A percentile compares a stretch with the other conserved stretches of the same genome.
These are phyloP conservation scores for Spicauda simplicius DNA, from an alignment of 2,888 invertebrate species.

Conservation along the genomic window DNA sequence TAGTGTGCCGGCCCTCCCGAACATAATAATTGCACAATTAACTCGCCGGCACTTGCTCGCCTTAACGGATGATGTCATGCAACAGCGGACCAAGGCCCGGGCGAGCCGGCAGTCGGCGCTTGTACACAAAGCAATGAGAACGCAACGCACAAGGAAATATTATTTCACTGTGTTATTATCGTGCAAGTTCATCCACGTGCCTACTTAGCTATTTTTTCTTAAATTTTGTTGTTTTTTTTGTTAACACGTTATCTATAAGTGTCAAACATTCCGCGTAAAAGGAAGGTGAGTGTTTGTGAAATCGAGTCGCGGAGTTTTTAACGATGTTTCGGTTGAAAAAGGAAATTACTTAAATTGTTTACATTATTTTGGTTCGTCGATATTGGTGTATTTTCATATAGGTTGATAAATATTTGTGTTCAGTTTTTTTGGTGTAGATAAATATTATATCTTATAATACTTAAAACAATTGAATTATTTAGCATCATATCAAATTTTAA, in stretches of 20 bases:
- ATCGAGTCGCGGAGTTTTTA: conserved; percentile 10
- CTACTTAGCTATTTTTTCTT: conserved; percentile 53
- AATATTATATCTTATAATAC: no score
- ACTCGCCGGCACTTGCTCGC: conserved; percentile 41
- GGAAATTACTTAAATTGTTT: background rate
- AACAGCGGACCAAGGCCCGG: conserved; percentile 54
- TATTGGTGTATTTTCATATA: no score
- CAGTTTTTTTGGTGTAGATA: no score
- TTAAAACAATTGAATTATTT: no score
- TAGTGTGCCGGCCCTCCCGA: conserved; percentile 6
- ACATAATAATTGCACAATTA: conserved; percentile 42
- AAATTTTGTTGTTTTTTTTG: conserved; percentile 45
- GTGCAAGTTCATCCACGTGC: conserved; percentile 72
- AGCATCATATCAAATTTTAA: no score
- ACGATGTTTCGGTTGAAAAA: background rate
- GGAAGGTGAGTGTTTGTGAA: conserved; percentile 71
- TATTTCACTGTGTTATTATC: conserved; percentile 57
- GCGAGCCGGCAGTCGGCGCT: conserved; percentile 59
- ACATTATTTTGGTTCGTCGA: background rate
- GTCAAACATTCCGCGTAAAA: conserved; percentile 78
- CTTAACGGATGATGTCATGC: conserved; percentile 66
- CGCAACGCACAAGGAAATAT: conserved; percentile 55
- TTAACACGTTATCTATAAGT: conserved; percentile 49
- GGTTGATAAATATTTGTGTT: no score
- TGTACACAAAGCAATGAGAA: conserved; percentile 73